phyloP scores from a whole-genome alignment of 2,797 vertebrate species.

The Rhinophrynus dorsalis region DNA sequence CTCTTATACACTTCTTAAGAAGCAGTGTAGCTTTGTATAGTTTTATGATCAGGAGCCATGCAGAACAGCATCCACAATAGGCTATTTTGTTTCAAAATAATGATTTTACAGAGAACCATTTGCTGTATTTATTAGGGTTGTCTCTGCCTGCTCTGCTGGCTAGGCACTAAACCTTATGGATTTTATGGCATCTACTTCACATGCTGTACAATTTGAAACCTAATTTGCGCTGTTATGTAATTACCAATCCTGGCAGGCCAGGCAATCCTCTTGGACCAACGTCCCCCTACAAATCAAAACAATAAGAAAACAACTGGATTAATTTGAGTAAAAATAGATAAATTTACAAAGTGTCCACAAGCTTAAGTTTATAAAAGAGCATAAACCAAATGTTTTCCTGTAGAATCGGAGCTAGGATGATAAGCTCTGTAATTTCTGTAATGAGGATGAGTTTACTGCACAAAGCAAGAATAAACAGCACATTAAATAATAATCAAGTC shows the following conservation, averaged over 20 bases:
- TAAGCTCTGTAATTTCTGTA: conserved; percentile 45
- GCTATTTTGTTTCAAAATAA: conserved; percentile 46
- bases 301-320: conserved; percentile 46
- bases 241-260: conserved; percentile 72
- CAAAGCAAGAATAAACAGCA: conserved; percentile 39
- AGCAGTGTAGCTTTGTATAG: conserved; percentile 16
- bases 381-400: conserved; percentile 32
- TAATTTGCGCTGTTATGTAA: conserved; percentile 58
- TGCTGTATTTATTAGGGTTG: conserved; percentile 48
- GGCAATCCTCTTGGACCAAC: conserved; percentile 70
- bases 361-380: conserved; percentile 20
- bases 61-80: conserved; percentile 39
- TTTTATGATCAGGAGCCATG: conserved; percentile 44
- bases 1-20: conserved; percentile 19
- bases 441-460: conserved; percentile 43
- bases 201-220: conserved; percentile 49
- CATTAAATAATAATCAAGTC: conserved; percentile 46
- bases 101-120: conserved; percentile 49
- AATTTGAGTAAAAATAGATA: conserved; percentile 12
- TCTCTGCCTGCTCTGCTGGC: conserved; percentile 46
- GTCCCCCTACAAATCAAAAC: conserved; percentile 69
- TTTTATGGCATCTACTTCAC: conserved; percentile 49
- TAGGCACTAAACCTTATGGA: conserved; percentile 51
- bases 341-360: conserved; percentile 36
- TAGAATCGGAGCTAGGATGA: conserved; percentile 25